A percentile compares a stretch with the other conserved stretches of the same genome.
Conservation (phyloP, 1,140 invertebrate species). For the Hylaeus volcanicus region DNA sequence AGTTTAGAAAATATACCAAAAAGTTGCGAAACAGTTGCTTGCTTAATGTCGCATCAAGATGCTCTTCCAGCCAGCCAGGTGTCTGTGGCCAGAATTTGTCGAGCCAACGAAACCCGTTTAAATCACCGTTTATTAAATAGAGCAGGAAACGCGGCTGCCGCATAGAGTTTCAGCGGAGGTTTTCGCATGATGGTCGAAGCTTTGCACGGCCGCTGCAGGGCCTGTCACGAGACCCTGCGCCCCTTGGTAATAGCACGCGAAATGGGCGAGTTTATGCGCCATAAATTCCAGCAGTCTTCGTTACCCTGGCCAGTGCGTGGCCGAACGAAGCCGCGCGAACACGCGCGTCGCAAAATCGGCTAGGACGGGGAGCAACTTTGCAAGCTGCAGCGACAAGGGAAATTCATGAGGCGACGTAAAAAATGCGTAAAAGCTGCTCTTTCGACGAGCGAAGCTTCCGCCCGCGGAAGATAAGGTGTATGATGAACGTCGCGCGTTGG, state of each 20-base stretch:
- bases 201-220: constrained; percentile 21
- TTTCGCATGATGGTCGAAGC: constrained; percentile 35
- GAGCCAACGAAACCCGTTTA: constrained; percentile 57
- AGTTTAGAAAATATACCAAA: no score
- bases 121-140: constrained; percentile 70
- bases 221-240: constrained; percentile 68
- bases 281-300: constrained; percentile 75
- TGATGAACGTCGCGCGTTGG: no score
- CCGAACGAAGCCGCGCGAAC: constrained; percentile 48
- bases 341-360: not conserved
- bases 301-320: constrained; percentile 59
- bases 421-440: not conserved
- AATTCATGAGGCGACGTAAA: not conserved
- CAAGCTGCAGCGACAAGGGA: not conserved
- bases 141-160: constrained; percentile 49
- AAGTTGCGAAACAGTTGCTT: no score
- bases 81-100: constrained; percentile 28
- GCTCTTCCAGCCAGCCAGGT: not conserved
- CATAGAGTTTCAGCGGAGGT: constrained; percentile 32
- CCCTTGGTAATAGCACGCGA: constrained; percentile 70
- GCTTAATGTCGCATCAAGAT: no score
- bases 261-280: constrained; percentile 74
- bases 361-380: not conserved
- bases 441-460: constrained; percentile 3
- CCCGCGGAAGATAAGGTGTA: not conserved